phyloP scores from a whole-genome alignment of 2,113 vertebrate genomes.

The Redunca redunca region DNA sequence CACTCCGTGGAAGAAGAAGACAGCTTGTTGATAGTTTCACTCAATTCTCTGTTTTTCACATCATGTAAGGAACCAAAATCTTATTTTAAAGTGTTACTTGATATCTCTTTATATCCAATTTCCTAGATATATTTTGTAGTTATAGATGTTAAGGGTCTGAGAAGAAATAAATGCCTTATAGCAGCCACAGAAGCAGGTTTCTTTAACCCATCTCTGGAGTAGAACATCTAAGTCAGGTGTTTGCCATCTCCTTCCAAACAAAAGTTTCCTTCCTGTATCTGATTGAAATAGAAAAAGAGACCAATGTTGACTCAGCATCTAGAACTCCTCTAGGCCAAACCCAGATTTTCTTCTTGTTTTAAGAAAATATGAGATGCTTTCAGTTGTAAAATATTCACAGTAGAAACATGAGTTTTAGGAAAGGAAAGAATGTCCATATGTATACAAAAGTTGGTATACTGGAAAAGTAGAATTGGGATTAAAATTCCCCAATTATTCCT shows the following conservation, averaged over 20 bases:
- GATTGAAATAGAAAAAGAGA: background rate
- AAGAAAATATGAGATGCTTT: background rate
- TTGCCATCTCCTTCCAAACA: background rate
- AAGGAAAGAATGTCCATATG: background rate
- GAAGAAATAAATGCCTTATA: background rate
- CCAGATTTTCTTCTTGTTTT: background rate
- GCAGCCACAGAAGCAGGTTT: background rate
- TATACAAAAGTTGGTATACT: background rate
- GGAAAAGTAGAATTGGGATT: background rate
- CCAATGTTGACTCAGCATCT: too few species aligned
- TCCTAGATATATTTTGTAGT: background rate
- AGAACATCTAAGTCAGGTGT: background rate
- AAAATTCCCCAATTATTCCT: background rate
- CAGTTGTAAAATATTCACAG: background rate
- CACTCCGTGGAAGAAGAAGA: conserved; percentile 80
- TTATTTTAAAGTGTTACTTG: conserved; percentile 33
- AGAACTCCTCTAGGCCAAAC: background rate
- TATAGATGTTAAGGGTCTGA: background rate
- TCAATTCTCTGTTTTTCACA: conserved; percentile 56
- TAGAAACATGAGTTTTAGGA: background rate
- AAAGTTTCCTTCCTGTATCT: background rate
- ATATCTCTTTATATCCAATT: conserved; percentile 21
- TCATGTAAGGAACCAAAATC: conserved; percentile 43
- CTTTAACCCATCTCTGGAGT: background rate
- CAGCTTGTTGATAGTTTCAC: conserved; percentile 68